These are phyloP conservation scores for Xyliphius kryptos DNA, from an alignment of 2,113 vertebrate genomes.

Conservation along the genomic window DNA sequence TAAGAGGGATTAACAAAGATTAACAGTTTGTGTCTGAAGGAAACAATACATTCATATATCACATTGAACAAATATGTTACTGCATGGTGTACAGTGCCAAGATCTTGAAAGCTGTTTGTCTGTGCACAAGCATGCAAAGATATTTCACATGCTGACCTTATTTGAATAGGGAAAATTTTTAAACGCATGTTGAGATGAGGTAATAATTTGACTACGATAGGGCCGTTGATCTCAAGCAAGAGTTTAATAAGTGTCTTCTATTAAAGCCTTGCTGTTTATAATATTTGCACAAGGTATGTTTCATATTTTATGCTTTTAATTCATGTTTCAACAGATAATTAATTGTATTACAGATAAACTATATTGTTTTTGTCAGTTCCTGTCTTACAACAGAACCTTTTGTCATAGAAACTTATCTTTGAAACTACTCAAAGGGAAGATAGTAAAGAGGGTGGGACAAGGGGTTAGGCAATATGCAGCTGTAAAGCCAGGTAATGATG, in stretches of 20 bases:
- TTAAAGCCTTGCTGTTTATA: too few relatives aligned
- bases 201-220: background rate
- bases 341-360: too few relatives aligned
- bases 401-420: too few relatives aligned
- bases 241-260: too few relatives aligned
- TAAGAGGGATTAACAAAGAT: too few relatives aligned
- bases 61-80: constrained; percentile 1
- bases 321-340: too few relatives aligned
- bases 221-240: background rate
- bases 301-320: too few relatives aligned
- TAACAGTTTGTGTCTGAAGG: too few relatives aligned
- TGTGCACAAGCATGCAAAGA: constrained; percentile 6
- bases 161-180: constrained; percentile 38
- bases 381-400: background rate
- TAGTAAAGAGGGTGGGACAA: constrained; percentile 10
- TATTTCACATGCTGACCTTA: constrained; percentile 14
- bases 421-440: background rate
- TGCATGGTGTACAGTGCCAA: background rate
- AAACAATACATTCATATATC: background rate
- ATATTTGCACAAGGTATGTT: too few relatives aligned
- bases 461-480: background rate
- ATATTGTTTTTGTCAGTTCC: background rate
- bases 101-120: constrained; percentile 11
- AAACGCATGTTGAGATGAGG: constrained; percentile 9
- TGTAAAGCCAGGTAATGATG: constrained; percentile 53